Conservation (phyloP, 2,888 invertebrate genomes). For the Agrilus mali region DNA sequence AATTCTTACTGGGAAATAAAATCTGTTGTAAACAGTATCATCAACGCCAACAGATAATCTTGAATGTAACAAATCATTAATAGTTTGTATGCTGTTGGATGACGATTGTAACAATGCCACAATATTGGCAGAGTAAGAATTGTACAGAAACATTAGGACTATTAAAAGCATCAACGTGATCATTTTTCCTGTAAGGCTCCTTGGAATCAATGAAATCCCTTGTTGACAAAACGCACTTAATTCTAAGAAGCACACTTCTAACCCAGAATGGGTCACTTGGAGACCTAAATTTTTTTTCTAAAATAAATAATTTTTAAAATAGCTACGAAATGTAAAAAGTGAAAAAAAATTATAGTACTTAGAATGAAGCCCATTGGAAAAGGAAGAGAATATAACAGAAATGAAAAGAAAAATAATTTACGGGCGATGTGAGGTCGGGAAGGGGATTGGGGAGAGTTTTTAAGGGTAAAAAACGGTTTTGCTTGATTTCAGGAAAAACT, state of each 20-base stretch:
- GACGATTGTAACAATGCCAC: conserved; percentile 63
- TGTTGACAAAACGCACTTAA: conserved; percentile 49
- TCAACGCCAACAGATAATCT: conserved; percentile 53
- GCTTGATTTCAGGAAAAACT: too few species aligned
- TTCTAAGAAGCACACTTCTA: conserved; percentile 41
- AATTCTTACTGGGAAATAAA: conserved; percentile 50
- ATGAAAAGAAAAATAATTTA: too few species aligned
- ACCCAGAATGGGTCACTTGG: conserved; percentile 24
- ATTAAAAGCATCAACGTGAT: conserved; percentile 50
- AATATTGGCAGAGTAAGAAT: conserved; percentile 64
- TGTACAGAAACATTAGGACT: conserved; percentile 56
- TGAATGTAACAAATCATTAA: conserved; percentile 51
- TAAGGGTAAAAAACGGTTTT: too few species aligned
- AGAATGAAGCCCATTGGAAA: too few species aligned
- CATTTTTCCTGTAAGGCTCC: conserved; percentile 36
- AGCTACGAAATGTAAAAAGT: too few species aligned
- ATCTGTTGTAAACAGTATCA: conserved; percentile 54
- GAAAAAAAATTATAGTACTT: too few species aligned
- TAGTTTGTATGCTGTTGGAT: conserved; percentile 50
- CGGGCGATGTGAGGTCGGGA: too few species aligned
- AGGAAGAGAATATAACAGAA: too few species aligned
- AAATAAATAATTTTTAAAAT: not conserved
- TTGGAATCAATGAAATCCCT: conserved; percentile 42
- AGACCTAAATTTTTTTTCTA: not conserved
- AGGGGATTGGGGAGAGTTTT: too few species aligned